These are phyloP conservation scores for Monopterus albus DNA, from an alignment of 2,113 vertebrate species.

Conservation along the genomic window DNA sequence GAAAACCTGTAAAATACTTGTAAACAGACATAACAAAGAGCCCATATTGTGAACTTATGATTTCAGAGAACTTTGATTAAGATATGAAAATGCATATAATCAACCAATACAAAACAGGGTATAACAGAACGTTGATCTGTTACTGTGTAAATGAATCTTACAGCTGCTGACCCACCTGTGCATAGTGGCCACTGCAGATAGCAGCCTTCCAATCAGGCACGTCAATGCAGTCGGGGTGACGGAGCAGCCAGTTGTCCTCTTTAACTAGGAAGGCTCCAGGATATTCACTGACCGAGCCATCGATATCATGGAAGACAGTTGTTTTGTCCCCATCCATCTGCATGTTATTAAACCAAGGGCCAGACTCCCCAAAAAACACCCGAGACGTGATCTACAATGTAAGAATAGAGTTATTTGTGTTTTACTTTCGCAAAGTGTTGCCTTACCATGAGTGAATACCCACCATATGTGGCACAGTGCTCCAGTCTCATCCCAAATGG, in stretches of 20 bases:
- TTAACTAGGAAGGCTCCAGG: conserved; percentile 94
- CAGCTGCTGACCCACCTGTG: conserved; percentile 87
- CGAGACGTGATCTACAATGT: conserved; percentile 89
- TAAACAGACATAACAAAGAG: too few species aligned
- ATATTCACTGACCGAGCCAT: conserved; percentile 95
- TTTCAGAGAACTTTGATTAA: not conserved
- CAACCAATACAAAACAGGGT: not conserved
- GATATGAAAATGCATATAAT: not conserved
- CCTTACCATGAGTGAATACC: too few species aligned
- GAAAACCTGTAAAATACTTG: too few species aligned
- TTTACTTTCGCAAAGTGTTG: too few species aligned
- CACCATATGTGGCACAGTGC: too few species aligned
- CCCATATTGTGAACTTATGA: too few species aligned
- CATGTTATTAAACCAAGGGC: conserved; percentile 95
- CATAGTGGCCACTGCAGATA: conserved; percentile 93
- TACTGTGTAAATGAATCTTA: too few species aligned
- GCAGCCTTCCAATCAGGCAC: conserved; percentile 96
- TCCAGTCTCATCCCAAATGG: too few species aligned
- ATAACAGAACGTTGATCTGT: too few species aligned
- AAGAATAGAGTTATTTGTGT: not conserved
- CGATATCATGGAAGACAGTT: conserved; percentile 92
- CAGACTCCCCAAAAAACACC: conserved; percentile 96
- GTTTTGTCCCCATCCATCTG: conserved; percentile 98
- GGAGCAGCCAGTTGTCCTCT: conserved; percentile 95
- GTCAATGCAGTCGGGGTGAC: conserved; percentile 92